These are phyloP conservation scores for Fopius arisanus DNA, from an alignment of 1,140 invertebrate genomes.

Conservation along the genomic window DNA sequence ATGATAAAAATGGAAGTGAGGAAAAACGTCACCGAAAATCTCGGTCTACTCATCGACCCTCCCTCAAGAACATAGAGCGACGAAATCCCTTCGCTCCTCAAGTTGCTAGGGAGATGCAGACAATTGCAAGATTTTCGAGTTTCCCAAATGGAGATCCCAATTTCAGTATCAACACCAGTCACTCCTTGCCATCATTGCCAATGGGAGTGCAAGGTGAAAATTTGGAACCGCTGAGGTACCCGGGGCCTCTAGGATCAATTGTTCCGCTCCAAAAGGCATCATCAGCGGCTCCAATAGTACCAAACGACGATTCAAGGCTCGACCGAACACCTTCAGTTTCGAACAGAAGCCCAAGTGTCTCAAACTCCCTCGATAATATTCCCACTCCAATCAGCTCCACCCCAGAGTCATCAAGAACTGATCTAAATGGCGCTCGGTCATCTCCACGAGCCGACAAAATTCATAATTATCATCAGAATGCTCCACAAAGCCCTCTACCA, in stretches of 20 bases:
- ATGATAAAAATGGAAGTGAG: slow-evolving; percentile 19
- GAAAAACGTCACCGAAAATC: slow-evolving; percentile 19
- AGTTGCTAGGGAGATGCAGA: slow-evolving; percentile 55
- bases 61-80: slow-evolving; percentile 44
- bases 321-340: background rate
- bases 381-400: background rate
- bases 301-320: background rate
- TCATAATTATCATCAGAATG: background rate
- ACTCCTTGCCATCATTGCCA: background rate
- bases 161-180: slow-evolving; percentile 34
- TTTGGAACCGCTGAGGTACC: background rate
- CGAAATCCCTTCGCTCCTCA: slow-evolving; percentile 57
- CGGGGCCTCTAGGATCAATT: background rate
- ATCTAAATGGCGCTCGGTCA: background rate
- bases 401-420: background rate
- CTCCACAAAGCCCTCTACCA: background rate
- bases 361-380: background rate
- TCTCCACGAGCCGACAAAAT: background rate
- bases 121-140: slow-evolving; percentile 51
- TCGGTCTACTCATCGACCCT: slow-evolving; percentile 27
- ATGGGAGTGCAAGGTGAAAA: background rate
- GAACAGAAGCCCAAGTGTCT: background rate
- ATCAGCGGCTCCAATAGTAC: background rate
- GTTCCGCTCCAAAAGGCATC: background rate
- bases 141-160: slow-evolving; percentile 57